Conservation (phyloP, 2,113 vertebrate genomes). For the Pygoscelis adeliae region DNA sequence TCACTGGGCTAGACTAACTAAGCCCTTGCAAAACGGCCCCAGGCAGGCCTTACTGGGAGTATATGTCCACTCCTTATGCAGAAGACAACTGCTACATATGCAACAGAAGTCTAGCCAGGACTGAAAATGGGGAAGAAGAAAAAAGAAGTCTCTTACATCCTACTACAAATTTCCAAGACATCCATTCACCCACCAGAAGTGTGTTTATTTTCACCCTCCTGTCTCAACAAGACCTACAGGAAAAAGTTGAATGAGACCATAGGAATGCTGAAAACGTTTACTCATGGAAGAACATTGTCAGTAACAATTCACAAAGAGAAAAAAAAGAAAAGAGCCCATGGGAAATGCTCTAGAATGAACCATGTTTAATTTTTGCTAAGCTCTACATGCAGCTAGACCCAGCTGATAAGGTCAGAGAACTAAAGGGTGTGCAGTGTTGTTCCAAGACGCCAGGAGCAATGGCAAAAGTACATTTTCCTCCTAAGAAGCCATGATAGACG, state of each 20-base stretch:
- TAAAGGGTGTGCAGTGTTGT: neutral
- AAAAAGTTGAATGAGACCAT: neutral
- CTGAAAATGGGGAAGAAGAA: neutral
- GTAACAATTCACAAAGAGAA: neutral
- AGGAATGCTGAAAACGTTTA: neutral
- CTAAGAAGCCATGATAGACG: neutral
- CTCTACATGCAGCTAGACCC: neutral
- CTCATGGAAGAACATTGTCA: neutral
- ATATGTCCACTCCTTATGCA: neutral
- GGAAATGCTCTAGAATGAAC: neutral
- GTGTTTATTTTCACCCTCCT: neutral
- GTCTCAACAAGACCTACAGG: neutral
- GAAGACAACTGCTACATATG: neutral
- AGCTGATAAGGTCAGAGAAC: neutral
- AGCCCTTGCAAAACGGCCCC: neutral
- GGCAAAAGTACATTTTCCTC: neutral
- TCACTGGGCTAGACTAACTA: neutral
- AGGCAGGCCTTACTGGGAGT: neutral
- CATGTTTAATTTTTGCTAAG: neutral
- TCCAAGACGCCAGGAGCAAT: neutral
- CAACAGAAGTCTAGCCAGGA: neutral
- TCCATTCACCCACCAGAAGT: neutral
- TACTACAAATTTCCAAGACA: neutral
- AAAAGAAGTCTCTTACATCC: neutral
- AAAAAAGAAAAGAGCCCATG: neutral